Evolutionary conservation across 2,888 invertebrate species (phyloP).

Genomic region (Epinotia demarniana): DNA sequence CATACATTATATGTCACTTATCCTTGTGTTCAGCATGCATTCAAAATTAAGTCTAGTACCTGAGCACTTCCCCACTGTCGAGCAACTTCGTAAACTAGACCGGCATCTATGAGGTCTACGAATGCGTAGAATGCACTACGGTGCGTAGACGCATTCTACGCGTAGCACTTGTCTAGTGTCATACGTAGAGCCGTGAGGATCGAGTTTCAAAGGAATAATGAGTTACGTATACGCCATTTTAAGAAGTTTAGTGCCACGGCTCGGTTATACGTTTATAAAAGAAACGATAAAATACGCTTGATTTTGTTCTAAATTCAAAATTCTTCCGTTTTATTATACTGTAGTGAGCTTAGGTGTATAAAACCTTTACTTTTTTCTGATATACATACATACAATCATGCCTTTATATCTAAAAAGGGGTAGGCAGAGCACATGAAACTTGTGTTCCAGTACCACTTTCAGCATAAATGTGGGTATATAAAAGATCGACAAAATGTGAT

Average conservation of each 20-base stretch:
- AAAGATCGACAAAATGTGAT: too few species aligned
- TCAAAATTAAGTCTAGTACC: not conserved
- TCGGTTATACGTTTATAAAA: not conserved
- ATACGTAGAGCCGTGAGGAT: not conserved
- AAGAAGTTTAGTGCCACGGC: not conserved
- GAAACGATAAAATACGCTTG: not conserved
- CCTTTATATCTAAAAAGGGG: too few species aligned
- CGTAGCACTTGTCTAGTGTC: slow-evolving; percentile 10
- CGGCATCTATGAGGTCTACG: slow-evolving; percentile 31
- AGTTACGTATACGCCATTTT: not conserved
- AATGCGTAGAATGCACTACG: slow-evolving; percentile 40
- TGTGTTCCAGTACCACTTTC: too few species aligned
- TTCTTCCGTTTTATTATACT: not conserved
- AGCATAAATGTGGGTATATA: too few species aligned
- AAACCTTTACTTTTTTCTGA: too few species aligned
- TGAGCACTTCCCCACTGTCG: not conserved
- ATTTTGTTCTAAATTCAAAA: not conserved
- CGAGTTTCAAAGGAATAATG: not conserved
- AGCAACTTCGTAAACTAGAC: not conserved
- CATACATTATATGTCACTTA: too few species aligned
- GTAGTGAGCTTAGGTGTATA: too few species aligned
- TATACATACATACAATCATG: too few species aligned
- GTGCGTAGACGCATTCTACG: slow-evolving; percentile 36
- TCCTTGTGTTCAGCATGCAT: not conserved
- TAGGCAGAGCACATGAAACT: too few species aligned